These are phyloP conservation scores for Ispidina picta DNA, from an alignment of 2,797 vertebrate genomes.

Conservation along the genomic window DNA sequence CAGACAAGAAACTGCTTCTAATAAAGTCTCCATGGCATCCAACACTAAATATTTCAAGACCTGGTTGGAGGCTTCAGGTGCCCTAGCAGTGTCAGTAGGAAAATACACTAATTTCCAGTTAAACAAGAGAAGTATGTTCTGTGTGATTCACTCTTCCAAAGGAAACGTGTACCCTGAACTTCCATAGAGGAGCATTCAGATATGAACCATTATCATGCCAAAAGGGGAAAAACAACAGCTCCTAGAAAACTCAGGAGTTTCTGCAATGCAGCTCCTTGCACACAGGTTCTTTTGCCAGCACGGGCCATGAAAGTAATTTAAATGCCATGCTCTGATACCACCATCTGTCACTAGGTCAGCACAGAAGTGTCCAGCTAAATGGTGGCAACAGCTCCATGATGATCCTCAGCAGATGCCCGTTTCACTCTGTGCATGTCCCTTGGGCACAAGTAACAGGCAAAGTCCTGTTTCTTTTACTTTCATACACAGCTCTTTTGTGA, in stretches of 20 bases:
- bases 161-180: neutral
- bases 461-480: neutral
- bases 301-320: neutral
- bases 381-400: conserved; percentile 1
- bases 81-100: neutral
- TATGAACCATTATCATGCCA: neutral
- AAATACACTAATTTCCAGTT: neutral
- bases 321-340: neutral
- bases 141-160: neutral
- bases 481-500: neutral
- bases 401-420: neutral
- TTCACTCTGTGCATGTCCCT: neutral
- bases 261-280: neutral
- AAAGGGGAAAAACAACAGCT: neutral
- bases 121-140: neutral
- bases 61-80: neutral
- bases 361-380: neutral
- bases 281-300: neutral
- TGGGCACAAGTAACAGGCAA: neutral
- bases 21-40: neutral
- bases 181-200: neutral
- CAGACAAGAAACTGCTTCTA: neutral
- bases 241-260: neutral
- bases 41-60: neutral
- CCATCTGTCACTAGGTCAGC: neutral